Evolutionary conservation across 2,797 vertebrate genomes (phyloP), one percentile per base, ranked within the genome.

Genomic region (Hafferia zeledoni): DNA sequence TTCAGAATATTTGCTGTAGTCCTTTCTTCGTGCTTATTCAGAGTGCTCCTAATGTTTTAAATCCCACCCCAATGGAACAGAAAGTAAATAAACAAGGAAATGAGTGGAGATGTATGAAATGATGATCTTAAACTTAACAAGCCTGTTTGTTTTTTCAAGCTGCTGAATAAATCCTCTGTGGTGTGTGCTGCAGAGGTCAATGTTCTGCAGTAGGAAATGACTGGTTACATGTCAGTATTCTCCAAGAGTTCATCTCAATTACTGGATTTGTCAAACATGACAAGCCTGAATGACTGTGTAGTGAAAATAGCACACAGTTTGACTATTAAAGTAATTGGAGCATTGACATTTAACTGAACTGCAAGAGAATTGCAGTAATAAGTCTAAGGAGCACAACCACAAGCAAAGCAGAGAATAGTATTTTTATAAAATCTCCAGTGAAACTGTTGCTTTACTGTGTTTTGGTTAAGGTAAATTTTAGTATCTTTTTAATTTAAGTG

Each of bases 311-410:
- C 37, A 17, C 96, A 96, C 95, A 93, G 94, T 96, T 96, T 96
- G 97, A 94, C 97, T 97, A 97, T 97, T 97, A 96, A 97, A 95
- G 96, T 96, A 97, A 97, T 97, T 97, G 97, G 88, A 89, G 95
- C 96, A 92, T 91, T 97, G 96, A 96, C 96, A 96, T 97, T 97
- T 97, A 97, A 92, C 93, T n/a, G 1, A 96, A 97, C 92, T 95
- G 95, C 70, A 79, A 87, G 87, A 87, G 87, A 96, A 95, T 88
- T 86, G 89, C 81, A 88, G 83, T 91, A 96, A 95, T 96, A 96
- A 93, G 91, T 87, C 92, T 89, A 85, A 94, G 70, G n/a, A 95
- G 33, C 55, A 60, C 55, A 90, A 81, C 59, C 61, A 64, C 82
- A 88, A 87, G 83, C 56, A 90, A 95, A 91, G 75, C 43, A 70